Conservation (phyloP, 2,797 vertebrate genomes). For the Nyctalus aviator region DNA sequence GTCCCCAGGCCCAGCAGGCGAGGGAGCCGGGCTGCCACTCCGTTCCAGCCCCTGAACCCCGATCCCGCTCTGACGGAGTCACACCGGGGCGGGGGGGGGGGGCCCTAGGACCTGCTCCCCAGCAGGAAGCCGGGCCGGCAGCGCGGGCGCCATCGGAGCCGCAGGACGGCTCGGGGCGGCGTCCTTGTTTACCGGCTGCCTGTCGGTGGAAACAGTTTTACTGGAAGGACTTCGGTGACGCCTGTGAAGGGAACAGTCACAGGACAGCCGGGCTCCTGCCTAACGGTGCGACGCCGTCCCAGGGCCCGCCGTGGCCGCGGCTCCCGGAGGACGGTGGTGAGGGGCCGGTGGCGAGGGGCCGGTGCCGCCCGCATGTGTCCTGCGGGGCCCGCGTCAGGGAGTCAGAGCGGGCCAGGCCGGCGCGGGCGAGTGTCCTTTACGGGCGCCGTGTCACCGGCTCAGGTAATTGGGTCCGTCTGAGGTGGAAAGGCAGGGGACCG, state of each 20-base stretch:
- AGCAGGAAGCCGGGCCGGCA: fast-evolving
- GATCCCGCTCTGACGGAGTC: neutral
- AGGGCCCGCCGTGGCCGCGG: neutral
- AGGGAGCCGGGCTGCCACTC: fast-evolving
- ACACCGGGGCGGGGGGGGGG: fast-evolving
- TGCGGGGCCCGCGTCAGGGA: neutral
- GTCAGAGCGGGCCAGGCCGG: neutral
- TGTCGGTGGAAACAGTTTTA: fast-evolving
- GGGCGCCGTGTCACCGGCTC: too few relatives aligned
- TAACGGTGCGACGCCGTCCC: neutral
- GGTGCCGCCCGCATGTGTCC: neutral
- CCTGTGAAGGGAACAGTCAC: neutral
- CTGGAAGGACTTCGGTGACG: neutral
- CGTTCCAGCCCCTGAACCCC: neutral
- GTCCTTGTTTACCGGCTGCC: neutral
- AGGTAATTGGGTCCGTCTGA: too few relatives aligned
- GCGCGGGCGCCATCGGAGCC: fast-evolving
- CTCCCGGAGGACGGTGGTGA: neutral
- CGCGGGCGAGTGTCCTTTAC: neutral
- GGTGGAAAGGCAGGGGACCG: too few relatives aligned
- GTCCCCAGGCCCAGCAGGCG: fast-evolving
- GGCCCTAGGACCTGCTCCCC: too few relatives aligned
- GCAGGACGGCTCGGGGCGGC: fast-evolving
- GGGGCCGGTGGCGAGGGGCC: too few relatives aligned
- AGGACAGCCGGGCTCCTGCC: neutral